phyloP scores from a whole-genome alignment of 2,888 invertebrate genomes.

The Diplolepis rosae region DNA sequence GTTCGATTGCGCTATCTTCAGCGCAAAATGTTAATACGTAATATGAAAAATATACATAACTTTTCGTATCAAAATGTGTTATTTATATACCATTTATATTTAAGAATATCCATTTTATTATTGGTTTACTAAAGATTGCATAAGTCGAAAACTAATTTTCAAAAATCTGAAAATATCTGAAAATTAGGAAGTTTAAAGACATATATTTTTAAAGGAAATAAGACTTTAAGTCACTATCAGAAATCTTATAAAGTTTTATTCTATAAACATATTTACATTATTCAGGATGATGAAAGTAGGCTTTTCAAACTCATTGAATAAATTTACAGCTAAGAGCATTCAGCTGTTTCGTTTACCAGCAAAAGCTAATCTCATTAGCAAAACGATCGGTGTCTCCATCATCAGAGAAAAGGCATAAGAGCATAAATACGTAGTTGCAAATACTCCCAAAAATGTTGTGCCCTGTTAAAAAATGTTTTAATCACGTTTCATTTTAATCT shows the following conservation, averaged over 20 bases:
- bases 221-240: background rate
- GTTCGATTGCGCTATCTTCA: background rate
- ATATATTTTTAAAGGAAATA: background rate
- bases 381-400: conserved; percentile 72
- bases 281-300: background rate
- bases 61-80: background rate
- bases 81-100: background rate
- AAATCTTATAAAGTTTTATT: background rate
- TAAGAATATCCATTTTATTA: too few relatives aligned
- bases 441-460: conserved; percentile 60
- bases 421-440: conserved; percentile 64
- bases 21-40: background rate
- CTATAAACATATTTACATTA: background rate
- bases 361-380: conserved; percentile 68
- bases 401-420: conserved; percentile 68
- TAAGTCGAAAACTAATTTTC: too few relatives aligned
- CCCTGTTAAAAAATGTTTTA: conserved; percentile 58
- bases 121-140: too few relatives aligned
- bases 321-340: conserved; percentile 25
- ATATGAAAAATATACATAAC: background rate
- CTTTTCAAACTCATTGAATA: background rate
- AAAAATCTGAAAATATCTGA: too few relatives aligned
- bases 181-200: background rate
- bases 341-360: conserved; percentile 51
- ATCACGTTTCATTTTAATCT: background rate